Evolutionary conservation across 2,797 vertebrate genomes (phyloP).

Genomic region (Sylvilagus floridanus): DNA sequence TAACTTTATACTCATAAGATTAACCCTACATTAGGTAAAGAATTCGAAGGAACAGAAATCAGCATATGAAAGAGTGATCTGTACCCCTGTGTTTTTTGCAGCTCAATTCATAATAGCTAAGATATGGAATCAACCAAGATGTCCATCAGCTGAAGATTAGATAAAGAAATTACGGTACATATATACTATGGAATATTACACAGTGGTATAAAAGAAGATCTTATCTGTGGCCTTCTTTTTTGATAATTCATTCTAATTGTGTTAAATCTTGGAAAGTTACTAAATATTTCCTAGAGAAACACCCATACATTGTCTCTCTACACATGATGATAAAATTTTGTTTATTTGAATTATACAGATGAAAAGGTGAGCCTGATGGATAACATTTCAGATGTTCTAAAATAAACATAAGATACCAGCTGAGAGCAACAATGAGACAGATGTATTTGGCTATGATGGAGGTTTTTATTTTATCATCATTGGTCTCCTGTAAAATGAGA

Average conservation of each 20-base stretch:
- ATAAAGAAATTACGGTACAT: no score
- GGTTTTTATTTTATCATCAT: slow-evolving; percentile 35
- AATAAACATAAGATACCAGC: neutral
- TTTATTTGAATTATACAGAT: neutral
- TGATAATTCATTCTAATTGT: neutral
- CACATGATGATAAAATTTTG: neutral
- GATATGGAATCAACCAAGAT: no score
- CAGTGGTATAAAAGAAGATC: neutral
- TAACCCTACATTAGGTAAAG: no score
- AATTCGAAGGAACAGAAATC: no score
- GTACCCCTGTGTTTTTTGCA: no score
- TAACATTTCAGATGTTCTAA: neutral
- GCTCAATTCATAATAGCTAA: no score
- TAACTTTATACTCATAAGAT: no score
- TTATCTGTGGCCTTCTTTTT: neutral
- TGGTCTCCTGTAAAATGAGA: neutral
- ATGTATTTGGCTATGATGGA: neutral
- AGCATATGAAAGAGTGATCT: no score
- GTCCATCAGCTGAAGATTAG: no score
- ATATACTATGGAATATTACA: no score
- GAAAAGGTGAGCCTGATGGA: neutral
- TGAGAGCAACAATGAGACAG: neutral
- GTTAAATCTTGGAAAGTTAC: neutral
- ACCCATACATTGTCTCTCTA: neutral
- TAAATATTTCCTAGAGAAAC: neutral